Evolutionary conservation across 2,888 invertebrate species (phyloP), one percentile per base, ranked within the genome.

Genomic region (Agriotes lineatus): DNA sequence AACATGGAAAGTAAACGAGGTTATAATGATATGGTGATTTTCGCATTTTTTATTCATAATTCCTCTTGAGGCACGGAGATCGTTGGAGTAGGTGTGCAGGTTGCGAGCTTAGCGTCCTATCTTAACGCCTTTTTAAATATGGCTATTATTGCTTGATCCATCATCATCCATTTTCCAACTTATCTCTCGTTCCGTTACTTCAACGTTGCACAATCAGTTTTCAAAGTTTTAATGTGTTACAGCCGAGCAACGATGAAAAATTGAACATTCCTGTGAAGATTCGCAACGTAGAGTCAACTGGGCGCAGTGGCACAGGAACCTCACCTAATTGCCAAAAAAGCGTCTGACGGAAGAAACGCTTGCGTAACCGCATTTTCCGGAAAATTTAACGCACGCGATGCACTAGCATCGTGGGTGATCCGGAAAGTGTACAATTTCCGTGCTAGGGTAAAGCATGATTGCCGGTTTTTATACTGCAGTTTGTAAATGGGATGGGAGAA

Each of bases 1-100:
- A 68, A 63, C 70, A 74, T 74, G 74, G 71, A 75, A 75, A 74
- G 72, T 74, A 75, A 75, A 76, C 58, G 59, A 66, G 67, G 70
- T 71, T 71, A 69, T 75, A 75, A 74, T 73, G 74, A 75, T 60
- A 60, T 60, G 59, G 33, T 60, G 59, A 60, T 60, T 60, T 60
- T 33, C 59, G 14, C 45, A 33, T 60, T 60, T 58, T 60, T 60
- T 60, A 60, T 60, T 60, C 59, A 60, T 58, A 42, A 58, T 58
- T 58, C 37, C 14, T 19, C 42, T n/a, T 9, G 42, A 44, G 44
- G 10, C 22, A 14, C 6, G 39, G 12, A 16, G 52, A 30, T 9
- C 16, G 33, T 52, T 33, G 9, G 39, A 56, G 12, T 25, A 39
- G n/a, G 56, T 20, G 37, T 20, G 37, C 39, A 56, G 37, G 37